Percentiles rank a stretch among this genome's conserved stretches.
These are phyloP conservation scores for Medauroidea extradentata DNA, from an alignment of 1,140 invertebrate species.

Conservation along the genomic window DNA sequence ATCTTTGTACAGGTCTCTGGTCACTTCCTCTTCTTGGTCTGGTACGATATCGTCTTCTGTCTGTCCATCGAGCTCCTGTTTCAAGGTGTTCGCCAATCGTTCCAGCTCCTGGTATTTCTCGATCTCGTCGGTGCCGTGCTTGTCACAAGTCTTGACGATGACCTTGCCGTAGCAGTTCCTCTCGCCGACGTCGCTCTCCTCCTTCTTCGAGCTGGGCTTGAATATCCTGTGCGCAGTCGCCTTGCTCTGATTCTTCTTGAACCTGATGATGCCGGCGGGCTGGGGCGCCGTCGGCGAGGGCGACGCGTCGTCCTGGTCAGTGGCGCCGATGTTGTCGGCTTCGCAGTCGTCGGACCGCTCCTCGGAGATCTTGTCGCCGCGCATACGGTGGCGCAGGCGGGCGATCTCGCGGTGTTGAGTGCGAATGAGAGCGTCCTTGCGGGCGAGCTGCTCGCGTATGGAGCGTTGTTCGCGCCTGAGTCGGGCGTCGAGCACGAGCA, in stretches of 20 bases:
- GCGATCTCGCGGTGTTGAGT: constrained; percentile 64
- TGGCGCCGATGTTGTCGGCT: constrained; percentile 46
- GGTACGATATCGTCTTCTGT: constrained; percentile 29
- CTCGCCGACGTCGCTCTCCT: background rate
- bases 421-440: constrained; percentile 65
- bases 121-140: background rate
- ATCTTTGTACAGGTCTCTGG: constrained; percentile 15
- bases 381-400: constrained; percentile 42
- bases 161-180: background rate
- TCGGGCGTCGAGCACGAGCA: constrained; percentile 65
- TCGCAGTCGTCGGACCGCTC: constrained; percentile 56
- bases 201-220: background rate
- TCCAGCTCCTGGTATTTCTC: constrained; percentile 23
- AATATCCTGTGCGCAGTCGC: background rate
- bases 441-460: constrained; percentile 59
- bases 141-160: background rate
- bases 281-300: background rate
- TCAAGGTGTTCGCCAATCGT: constrained; percentile 37
- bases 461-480: constrained; percentile 68
- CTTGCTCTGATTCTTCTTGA: background rate
- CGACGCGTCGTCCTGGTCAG: constrained; percentile 36
- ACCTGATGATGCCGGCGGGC: constrained; percentile 8
- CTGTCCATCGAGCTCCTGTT: constrained; percentile 28
- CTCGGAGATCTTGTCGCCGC: constrained; percentile 36
- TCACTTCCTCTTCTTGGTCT: constrained; percentile 32